Percentiles rank a stretch among this genome's conserved stretches.
phyloP scores from a whole-genome alignment of 2,113 vertebrate genomes.

The Catharus bicknelli region DNA sequence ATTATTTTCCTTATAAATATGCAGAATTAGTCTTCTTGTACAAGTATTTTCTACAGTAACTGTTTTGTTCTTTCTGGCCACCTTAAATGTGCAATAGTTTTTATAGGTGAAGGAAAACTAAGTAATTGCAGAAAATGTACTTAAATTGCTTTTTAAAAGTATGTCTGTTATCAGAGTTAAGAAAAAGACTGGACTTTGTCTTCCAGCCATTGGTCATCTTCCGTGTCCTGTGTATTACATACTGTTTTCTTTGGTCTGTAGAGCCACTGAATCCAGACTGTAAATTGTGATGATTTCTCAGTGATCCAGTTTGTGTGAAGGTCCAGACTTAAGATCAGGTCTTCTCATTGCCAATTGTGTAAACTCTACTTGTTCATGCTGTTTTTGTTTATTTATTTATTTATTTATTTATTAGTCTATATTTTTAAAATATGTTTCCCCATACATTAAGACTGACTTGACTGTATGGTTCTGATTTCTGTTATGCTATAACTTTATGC shows the following conservation, averaged over 20 bases:
- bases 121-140: neutral
- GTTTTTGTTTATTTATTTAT: neutral
- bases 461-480: neutral
- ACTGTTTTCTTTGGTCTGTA: neutral
- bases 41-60: neutral
- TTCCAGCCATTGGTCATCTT: neutral
- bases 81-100: neutral
- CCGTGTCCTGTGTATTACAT: neutral
- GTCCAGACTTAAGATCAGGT: neutral
- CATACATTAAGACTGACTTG: neutral
- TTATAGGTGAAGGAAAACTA: neutral
- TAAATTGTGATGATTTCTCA: neutral
- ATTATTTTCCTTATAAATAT: slow-evolving; percentile 28
- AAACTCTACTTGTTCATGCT: neutral
- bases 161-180: neutral
- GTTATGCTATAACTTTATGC: neutral
- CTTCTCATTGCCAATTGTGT: neutral
- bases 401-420: neutral
- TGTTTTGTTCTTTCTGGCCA: neutral
- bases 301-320: neutral
- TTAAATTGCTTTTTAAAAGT: neutral
- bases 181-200: neutral
- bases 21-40: neutral
- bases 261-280: neutral
- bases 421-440: neutral